Base-by-base conservation (phyloP, 2,113 vertebrate genomes). In the Antidorcas marsupialis region DNA sequence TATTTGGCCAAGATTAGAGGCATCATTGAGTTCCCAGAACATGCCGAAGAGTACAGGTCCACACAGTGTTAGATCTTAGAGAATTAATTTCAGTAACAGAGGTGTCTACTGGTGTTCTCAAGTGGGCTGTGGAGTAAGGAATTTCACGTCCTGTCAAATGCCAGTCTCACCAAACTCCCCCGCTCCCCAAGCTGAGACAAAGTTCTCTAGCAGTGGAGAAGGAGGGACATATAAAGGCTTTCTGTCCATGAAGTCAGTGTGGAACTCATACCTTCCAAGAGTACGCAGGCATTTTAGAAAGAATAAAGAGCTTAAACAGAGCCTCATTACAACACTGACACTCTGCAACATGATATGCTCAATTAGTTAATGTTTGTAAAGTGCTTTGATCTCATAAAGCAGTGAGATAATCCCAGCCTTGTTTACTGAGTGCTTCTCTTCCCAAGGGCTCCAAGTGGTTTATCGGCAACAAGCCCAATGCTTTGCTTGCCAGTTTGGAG, bases 371-470 rank as follows among this genome's bases (percentile, higher is more conserved):
- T 96, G 94, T 97, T 94, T 97, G 60, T 52, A 91, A 71, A 89
- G 82, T 47, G 25, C 95, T 97, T 97, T 98, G 97, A 97, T 98
- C 89, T 96, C 67, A 45, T 11, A 92, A 90, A 87, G 43, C 87
- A 89, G 28, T 79, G 92, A 96, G 95, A 71, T 97, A 94, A 93
- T 97, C 90, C 74, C 27, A 30, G 57, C 27, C 90, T 96, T 98
- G 91, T 96, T 96, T 90, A 94, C 94, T 33, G 9, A 84, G 25
- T 15, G 16, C 12, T 30, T 96, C 59, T 94, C 64, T 97, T 89
- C 92, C 93, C 89, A 96, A 95, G 52, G 55, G 27, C 92, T 97
- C 86, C 59, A 28, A 87, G 76, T 43, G 36, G 57, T 62, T 23
- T 57, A 17, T 0, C 59, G 55, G n/a, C 83, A 81, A 16, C 30